Evolutionary conservation across 37 sponge, comb jelly and placozoan genomes (phyloP).

Genomic region (Beroe forskalii): DNA sequence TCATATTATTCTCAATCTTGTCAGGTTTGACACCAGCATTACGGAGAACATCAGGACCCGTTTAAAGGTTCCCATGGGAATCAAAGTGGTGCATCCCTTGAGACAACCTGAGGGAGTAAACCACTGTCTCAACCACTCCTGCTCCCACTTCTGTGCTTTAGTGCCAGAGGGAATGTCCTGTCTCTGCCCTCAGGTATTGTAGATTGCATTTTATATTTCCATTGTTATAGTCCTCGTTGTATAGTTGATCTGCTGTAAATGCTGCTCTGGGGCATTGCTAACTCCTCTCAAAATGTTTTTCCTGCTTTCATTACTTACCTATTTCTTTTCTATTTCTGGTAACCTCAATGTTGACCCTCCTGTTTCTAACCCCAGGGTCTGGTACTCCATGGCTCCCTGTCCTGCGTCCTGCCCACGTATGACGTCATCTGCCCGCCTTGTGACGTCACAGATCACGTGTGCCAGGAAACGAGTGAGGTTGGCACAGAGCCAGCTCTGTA

Average conservation of each 20-base stretch:
- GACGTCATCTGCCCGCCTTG: slow-evolving; percentile 56
- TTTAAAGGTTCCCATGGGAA: slow-evolving; percentile 37
- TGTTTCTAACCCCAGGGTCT: slow-evolving; percentile 59
- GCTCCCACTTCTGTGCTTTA: slow-evolving; percentile 36
- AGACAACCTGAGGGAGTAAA: slow-evolving; percentile 3
- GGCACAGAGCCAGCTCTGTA: background rate
- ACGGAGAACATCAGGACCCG: slow-evolving; percentile 23
- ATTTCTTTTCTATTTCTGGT: too few species aligned
- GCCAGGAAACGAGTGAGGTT: background rate
- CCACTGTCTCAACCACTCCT: background rate
- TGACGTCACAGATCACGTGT: background rate
- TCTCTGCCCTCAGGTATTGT: slow-evolving; percentile 58
- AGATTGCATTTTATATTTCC: too few species aligned
- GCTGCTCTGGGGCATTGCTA: too few species aligned
- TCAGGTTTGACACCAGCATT: slow-evolving; percentile 35
- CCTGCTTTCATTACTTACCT: too few species aligned
- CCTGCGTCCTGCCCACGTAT: slow-evolving; percentile 14
- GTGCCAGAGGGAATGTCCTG: background rate
- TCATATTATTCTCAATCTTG: too few species aligned
- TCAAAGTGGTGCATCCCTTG: slow-evolving; percentile 50
- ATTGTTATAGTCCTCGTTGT: too few species aligned
- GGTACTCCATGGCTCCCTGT: background rate
- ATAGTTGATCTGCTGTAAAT: background rate
- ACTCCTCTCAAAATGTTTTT: too few species aligned
- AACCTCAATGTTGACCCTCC: too few species aligned